Evolutionary conservation across 37 sponge, comb jelly and placozoan genomes (phyloP).

Genomic region (Amphimedon queenslandica): DNA sequence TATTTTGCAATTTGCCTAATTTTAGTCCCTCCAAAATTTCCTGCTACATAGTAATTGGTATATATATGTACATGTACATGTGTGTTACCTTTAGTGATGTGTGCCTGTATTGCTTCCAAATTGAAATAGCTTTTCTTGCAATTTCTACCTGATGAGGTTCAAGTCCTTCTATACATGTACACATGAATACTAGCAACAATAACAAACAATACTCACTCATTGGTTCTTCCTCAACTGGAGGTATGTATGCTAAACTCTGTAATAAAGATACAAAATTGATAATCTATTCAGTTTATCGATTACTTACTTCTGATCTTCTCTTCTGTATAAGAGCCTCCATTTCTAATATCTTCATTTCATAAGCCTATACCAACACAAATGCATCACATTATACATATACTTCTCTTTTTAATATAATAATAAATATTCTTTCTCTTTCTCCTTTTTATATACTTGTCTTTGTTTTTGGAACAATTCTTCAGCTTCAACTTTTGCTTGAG

Average conservation of each 20-base stretch:
- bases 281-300: background rate
- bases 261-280: background rate
- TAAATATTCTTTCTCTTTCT: too few relatives aligned
- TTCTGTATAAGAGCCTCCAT: slow-evolving; percentile 23
- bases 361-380: slow-evolving; percentile 34
- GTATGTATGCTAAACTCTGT: background rate
- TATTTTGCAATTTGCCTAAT: too few relatives aligned
- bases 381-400: too few relatives aligned
- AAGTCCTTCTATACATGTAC: slow-evolving; percentile 29
- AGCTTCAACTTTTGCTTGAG: slow-evolving; percentile 2
- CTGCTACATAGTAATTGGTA: too few relatives aligned
- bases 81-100: slow-evolving; percentile 56
- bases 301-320: slow-evolving; percentile 28
- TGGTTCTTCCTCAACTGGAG: background rate
- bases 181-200: too few relatives aligned
- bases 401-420: too few relatives aligned
- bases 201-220: too few relatives aligned
- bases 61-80: background rate
- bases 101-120: slow-evolving; percentile 78
- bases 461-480: slow-evolving; percentile 33
- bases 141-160: slow-evolving; percentile 26
- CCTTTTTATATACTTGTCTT: slow-evolving; percentile 27
- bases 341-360: slow-evolving; percentile 37
- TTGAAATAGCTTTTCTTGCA: slow-evolving; percentile 32
- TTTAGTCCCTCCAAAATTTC: too few relatives aligned